phyloP scores from a whole-genome alignment of 2,888 invertebrate genomes.

The Heliconius ismenius region DNA sequence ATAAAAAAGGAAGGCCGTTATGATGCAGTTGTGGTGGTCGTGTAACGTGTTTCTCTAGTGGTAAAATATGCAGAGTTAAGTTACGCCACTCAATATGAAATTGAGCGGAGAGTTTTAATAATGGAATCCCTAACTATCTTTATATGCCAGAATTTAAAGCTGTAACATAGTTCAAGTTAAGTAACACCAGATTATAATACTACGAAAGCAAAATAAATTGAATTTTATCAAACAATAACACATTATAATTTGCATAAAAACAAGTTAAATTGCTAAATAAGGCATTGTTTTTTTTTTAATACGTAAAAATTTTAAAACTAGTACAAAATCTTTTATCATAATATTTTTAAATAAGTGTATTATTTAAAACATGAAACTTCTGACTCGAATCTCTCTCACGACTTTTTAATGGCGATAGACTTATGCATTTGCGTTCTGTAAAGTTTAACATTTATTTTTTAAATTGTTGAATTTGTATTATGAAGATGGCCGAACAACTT shows the following conservation, averaged over 20 bases:
- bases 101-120: neutral
- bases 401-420: slow-evolving; percentile 31
- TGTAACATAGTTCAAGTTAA: neutral
- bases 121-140: no score
- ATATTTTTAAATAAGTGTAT: slow-evolving; percentile 12
- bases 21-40: neutral
- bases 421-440: slow-evolving; percentile 27
- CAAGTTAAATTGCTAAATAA: neutral
- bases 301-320: neutral
- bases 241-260: neutral
- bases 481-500: slow-evolving; percentile 22
- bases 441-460: slow-evolving; percentile 15
- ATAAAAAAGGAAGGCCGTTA: neutral
- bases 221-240: neutral
- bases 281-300: neutral
- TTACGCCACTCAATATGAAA: neutral
- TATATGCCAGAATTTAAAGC: no score
- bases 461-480: slow-evolving; percentile 24
- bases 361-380: slow-evolving; percentile 12
- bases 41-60: neutral
- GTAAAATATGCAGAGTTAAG: neutral
- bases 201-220: no score
- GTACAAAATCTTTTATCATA: neutral
- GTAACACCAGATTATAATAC: neutral
- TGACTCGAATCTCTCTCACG: slow-evolving; percentile 26